Percentiles rank a stretch among this genome's conserved stretches.
Evolutionary conservation across 2,113 vertebrate genomes (phyloP).

Genomic region (Pica pica): DNA sequence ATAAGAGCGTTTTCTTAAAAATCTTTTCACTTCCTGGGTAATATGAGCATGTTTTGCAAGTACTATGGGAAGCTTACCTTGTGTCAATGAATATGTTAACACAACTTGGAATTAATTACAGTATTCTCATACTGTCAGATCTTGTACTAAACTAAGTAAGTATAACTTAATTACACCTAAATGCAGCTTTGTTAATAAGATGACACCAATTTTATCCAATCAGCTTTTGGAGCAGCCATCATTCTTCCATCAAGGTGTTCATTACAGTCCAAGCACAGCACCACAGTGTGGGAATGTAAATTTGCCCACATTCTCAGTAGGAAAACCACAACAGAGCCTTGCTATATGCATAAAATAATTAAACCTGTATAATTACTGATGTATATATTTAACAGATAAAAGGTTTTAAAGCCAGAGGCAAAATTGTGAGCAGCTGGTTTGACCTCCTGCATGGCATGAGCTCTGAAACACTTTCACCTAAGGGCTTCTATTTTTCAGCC

Average conservation of each 20-base stretch:
- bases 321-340: conserved; percentile 12
- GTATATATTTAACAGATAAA: neutral
- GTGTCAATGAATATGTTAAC: neutral
- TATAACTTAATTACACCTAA: neutral
- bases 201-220: neutral
- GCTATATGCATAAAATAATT: neutral
- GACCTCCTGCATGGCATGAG: neutral
- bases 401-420: neutral
- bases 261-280: neutral
- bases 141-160: neutral
- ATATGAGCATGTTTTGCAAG: neutral
- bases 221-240: neutral
- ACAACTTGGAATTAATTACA: neutral
- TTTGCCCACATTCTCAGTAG: neutral
- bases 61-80: neutral
- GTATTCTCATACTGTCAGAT: neutral
- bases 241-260: neutral
- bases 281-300: neutral
- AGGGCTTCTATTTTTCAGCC: neutral
- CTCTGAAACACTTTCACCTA: neutral
- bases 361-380: neutral
- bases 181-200: neutral
- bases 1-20: neutral
- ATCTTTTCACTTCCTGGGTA: neutral
- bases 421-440: neutral